Base-by-base conservation (phyloP, 2,888 invertebrate genomes). In the Leptinotarsa tumamoca region DNA sequence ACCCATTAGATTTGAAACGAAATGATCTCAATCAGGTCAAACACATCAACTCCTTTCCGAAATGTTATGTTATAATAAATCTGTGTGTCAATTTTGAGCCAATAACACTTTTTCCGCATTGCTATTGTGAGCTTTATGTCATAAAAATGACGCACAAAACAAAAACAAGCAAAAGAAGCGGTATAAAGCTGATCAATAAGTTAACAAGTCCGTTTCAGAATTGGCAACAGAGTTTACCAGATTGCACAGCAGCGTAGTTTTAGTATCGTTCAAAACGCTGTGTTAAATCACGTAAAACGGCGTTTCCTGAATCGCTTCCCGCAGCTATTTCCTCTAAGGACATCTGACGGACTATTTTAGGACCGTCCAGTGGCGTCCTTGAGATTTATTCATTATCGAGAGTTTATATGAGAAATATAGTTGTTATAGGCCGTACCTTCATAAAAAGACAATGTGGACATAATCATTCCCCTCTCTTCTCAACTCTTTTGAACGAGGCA, bases 191-290 rank as follows among this genome's bases (percentile, higher is more conserved):
- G 63, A 63, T 63, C 63, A 63, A 63, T 63, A 43, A 63, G 63
- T 43, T 63, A 43, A 63, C 63, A 33, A 63, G 33, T 63, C 63
- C 27, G 58, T 63, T 43, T 63, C 21, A 43, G 63, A 63, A 63
- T 63, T 63, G 63, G 63, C 33, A 63, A 63, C 63, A 43, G 63
- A 63, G 63, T 63, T 63, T 43, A 63, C 63, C 63, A 63, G 63
- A 63, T 63, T 63, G 63, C 17, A 63, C 63, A 43, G 63, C 63
- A 63, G 63, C 5, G 63, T 63, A n/a, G 63, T 63, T 63, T 33
- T 63, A 63, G 63, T 63, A 63, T 63, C 63, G 43, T 43, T 63
- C 17, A 18, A 63, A 63, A 63, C 63, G 63, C 43, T 63, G 33
- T 43, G 63, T 63, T 63, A 63, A 63, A 63, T 63, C 33, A 43